Conservation (phyloP, 2,888 invertebrate genomes). For the Parnassius glacialis region DNA sequence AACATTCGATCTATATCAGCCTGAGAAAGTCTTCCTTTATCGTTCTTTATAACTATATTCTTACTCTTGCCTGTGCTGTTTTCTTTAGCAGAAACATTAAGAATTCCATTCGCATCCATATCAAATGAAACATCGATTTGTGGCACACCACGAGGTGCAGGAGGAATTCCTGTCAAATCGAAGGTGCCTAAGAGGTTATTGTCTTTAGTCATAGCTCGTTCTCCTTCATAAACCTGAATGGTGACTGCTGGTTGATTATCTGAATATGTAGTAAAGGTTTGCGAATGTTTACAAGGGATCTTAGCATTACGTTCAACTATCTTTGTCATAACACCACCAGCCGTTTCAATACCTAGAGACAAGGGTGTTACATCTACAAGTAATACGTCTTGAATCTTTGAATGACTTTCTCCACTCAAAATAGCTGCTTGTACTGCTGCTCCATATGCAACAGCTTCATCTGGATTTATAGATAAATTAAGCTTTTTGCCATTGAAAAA, state of each 20-base stretch:
- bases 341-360: conserved; percentile 88
- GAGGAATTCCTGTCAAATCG: conserved; percentile 84
- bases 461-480: conserved; percentile 88
- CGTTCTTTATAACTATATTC: conserved; percentile 90
- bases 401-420: conserved; percentile 86
- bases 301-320: conserved; percentile 86
- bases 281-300: conserved; percentile 86
- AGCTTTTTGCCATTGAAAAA: conserved; percentile 87
- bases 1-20: conserved; percentile 92
- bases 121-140: conserved; percentile 87
- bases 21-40: conserved; percentile 89
- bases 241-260: conserved; percentile 89
- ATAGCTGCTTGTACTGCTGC: conserved; percentile 88
- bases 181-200: conserved; percentile 85
- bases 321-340: conserved; percentile 88
- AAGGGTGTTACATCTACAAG: conserved; percentile 82
- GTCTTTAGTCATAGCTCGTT: conserved; percentile 89
- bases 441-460: conserved; percentile 90
- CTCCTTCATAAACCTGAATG: conserved; percentile 88
- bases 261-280: conserved; percentile 88
- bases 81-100: conserved; percentile 90
- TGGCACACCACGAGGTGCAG: conserved; percentile 84
- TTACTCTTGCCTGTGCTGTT: conserved; percentile 84
- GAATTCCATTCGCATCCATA: conserved; percentile 88
- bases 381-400: conserved; percentile 84